These are phyloP conservation scores for Bemisia tabaci DNA, from an alignment of 1,140 invertebrate species.

Conservation along the genomic window DNA sequence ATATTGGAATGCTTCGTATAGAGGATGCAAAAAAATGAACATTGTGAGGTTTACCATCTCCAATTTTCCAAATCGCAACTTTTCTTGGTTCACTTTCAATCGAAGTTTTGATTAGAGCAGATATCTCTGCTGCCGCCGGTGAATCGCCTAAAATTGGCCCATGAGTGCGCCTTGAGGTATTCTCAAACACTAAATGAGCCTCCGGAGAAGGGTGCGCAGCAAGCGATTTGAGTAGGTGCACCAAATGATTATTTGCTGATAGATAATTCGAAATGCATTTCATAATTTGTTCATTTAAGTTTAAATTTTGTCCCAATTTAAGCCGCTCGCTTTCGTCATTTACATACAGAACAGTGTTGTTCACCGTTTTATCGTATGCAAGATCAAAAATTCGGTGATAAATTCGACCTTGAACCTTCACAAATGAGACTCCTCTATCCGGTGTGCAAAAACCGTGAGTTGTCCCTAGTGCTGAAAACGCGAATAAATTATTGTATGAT, in stretches of 20 bases:
- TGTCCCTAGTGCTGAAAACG: slow-evolving; percentile 4
- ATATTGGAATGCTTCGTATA: slow-evolving; percentile 5
- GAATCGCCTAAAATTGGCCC: slow-evolving; percentile 7
- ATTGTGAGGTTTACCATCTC: slow-evolving; percentile 1
- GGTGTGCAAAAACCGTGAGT: background rate
- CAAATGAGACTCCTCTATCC: background rate
- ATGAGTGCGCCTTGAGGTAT: background rate
- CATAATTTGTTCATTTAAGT: slow-evolving; percentile 4
- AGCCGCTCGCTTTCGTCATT: slow-evolving; percentile 1
- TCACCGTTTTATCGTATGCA: background rate
- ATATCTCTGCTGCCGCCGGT: background rate
- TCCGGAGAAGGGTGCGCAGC: background rate
- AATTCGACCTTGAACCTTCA: slow-evolving; percentile 8
- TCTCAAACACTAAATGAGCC: slow-evolving; percentile 9
- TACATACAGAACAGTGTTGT: slow-evolving; percentile 5
- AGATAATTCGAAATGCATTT: slow-evolving; percentile 4
- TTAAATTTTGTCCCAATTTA: slow-evolving; percentile 2
- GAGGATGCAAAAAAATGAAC: slow-evolving; percentile 5
- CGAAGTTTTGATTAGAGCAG: background rate
- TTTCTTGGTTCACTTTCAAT: slow-evolving; percentile 1
- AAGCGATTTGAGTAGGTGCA: background rate
- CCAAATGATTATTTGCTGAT: background rate
- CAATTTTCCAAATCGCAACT: slow-evolving; percentile 7
- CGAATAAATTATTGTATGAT: slow-evolving; percentile 8
- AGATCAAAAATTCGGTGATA: slow-evolving; percentile 8